Evolutionary conservation across 2,113 vertebrate genomes (phyloP).

Genomic region (Perca flavescens): DNA sequence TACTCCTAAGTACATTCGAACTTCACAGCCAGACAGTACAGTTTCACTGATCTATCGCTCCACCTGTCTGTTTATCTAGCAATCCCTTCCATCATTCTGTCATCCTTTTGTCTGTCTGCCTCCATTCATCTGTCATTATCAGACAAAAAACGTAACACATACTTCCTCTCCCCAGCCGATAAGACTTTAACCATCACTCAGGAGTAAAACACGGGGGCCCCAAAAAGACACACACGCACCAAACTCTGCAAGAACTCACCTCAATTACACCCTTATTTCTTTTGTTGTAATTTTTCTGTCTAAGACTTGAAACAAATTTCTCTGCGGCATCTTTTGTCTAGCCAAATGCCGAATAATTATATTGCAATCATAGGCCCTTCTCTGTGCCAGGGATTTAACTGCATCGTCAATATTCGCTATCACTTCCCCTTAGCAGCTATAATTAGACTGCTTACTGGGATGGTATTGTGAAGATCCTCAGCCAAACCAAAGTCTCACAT

Average conservation of each 20-base stretch:
- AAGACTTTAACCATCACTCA: slow-evolving; percentile 65
- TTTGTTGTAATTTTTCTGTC: slow-evolving; percentile 56
- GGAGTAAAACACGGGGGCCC: slow-evolving; percentile 31
- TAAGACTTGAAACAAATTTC: slow-evolving; percentile 47
- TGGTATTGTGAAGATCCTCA: slow-evolving; percentile 47
- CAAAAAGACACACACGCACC: slow-evolving; percentile 13
- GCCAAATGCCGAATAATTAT: slow-evolving; percentile 65
- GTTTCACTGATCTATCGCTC: slow-evolving; percentile 65
- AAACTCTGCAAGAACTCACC: slow-evolving; percentile 55
- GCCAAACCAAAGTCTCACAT: slow-evolving; percentile 50
- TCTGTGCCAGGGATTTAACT: slow-evolving; percentile 70
- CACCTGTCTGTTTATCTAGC: slow-evolving; percentile 72
- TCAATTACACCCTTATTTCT: slow-evolving; percentile 62
- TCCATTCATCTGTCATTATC: slow-evolving; percentile 75
- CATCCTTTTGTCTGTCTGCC: slow-evolving; percentile 67
- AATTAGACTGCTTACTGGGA: slow-evolving; percentile 66
- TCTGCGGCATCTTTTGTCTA: slow-evolving; percentile 51
- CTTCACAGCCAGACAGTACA: slow-evolving; percentile 57
- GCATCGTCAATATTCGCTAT: slow-evolving; percentile 61
- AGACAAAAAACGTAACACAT: slow-evolving; percentile 66
- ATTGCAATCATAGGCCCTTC: slow-evolving; percentile 59
- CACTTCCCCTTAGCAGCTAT: slow-evolving; percentile 64
- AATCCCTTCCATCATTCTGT: slow-evolving; percentile 68
- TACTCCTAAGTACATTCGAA: slow-evolving; percentile 62
- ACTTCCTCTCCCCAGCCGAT: slow-evolving; percentile 57